Base-by-base conservation (phyloP, 2,797 vertebrate genomes). In the Carapus acus region DNA sequence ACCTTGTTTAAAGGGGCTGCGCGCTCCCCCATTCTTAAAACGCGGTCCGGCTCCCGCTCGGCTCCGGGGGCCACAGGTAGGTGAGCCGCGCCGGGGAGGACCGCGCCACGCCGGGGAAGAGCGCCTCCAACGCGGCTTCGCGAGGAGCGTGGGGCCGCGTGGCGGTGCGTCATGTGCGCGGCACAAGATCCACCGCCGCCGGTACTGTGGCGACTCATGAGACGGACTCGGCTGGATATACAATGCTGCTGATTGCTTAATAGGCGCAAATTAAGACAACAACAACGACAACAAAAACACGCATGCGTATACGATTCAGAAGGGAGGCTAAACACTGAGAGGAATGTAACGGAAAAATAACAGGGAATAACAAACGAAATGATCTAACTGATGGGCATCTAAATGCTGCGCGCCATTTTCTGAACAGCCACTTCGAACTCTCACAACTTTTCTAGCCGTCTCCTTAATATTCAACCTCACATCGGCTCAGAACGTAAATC, bases 1-100 rank as follows among this genome's bases (percentile, higher is more conserved):
- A 91, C 81, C 81, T 83, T 83, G 78, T 84, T 85, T 84, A 86
- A 85, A 88, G 79, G 78, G 77, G 76, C n/a, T 75, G 79, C 70
- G 75, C 71, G 72, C 70, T 73, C 62, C 69, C n/a, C 76, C 78
- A 82, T 83, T 86, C 80, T 85, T 85, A 83, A 85, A 86, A 77
- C 44, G 57, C 71, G 60, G 53, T 15, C 57, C 63, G 34, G 52
- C 24, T 62, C 43, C n/a, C n/a, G n/a, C n/a, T 37, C 47, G 49
- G 20, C 74, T 63, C 57, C 79, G 68, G 41, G 40, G 81, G 66
- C 74, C 73, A 80, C 81, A 84, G 80, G 82, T 83, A 81, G 65
- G 56, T 55, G 18, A 54, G 31, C 54, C 46, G n/a, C n/a, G n/a
- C n/a, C n/a, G n/a, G n/a, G n/a, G n/a, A n/a, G n/a, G n/a, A n/a